Conservation (phyloP, 2,888 invertebrate species). For the Tetanocera ferruginea region DNA sequence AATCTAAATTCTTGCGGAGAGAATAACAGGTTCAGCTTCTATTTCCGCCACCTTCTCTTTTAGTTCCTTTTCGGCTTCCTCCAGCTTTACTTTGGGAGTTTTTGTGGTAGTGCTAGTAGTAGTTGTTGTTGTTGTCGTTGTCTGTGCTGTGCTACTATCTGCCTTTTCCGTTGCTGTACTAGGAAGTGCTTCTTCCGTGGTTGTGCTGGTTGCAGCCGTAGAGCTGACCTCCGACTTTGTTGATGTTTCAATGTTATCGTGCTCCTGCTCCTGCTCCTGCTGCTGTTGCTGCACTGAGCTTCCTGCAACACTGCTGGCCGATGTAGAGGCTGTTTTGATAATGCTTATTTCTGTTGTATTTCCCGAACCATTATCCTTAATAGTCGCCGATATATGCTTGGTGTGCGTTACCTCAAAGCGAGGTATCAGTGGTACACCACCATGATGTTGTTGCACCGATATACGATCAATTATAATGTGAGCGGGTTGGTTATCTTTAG, state of each 20-base stretch:
- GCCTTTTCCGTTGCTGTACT: conserved; percentile 30
- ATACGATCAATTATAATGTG: conserved; percentile 65
- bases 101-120: conserved; percentile 52
- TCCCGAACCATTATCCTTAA: conserved; percentile 48
- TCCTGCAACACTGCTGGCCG: neutral
- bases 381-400: conserved; percentile 55
- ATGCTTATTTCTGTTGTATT: conserved; percentile 59
- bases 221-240: conserved; percentile 33
- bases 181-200: conserved; percentile 28
- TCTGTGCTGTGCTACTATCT: conserved; percentile 34
- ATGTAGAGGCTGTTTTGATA: conserved; percentile 51
- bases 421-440: conserved; percentile 56
- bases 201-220: conserved; percentile 24
- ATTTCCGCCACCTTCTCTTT: conserved; percentile 68
- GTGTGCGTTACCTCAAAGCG: conserved; percentile 60
- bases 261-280: too few relatives aligned
- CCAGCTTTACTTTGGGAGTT: conserved; percentile 56
- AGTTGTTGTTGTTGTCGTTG: conserved; percentile 30
- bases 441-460: conserved; percentile 57
- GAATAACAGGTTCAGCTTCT: conserved; percentile 68
- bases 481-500: conserved; percentile 52
- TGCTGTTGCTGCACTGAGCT: neutral
- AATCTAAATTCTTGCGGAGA: conserved; percentile 64
- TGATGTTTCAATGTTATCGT: too few relatives aligned
- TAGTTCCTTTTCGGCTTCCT: conserved; percentile 62